A percentile compares a stretch with the other conserved stretches of the same genome.
phyloP scores from a whole-genome alignment of 2,888 invertebrate species.

The Agrenia bidenticulata region DNA sequence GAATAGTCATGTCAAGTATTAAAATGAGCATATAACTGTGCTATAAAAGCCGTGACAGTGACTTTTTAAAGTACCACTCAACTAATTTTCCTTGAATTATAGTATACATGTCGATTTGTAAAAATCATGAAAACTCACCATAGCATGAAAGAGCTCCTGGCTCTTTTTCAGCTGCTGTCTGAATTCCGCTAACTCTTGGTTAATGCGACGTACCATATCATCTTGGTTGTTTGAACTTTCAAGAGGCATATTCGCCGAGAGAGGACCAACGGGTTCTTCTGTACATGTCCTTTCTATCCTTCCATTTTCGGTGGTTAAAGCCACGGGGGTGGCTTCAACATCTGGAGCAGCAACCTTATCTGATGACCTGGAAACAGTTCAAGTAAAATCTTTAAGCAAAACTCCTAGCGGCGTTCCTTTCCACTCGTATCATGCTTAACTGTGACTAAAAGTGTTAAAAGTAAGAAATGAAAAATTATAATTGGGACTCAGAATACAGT shows the following conservation, averaged over 20 bases:
- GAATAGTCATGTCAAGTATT: too few species aligned
- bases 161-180: constrained; percentile 50
- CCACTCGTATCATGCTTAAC: too few species aligned
- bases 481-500: too few species aligned
- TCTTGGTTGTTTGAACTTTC: constrained; percentile 6
- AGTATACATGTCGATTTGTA: neutral
- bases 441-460: too few species aligned
- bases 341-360: neutral
- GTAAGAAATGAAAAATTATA: too few species aligned
- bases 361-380: neutral
- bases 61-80: too few species aligned
- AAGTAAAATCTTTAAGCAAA: too few species aligned
- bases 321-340: neutral
- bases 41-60: too few species aligned
- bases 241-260: neutral
- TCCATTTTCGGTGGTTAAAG: constrained; percentile 3
- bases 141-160: constrained; percentile 49
- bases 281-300: neutral
- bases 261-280: neutral
- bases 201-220: constrained; percentile 46
- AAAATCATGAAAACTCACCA: constrained; percentile 36
- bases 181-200: constrained; percentile 50
- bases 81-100: too few species aligned
- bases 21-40: too few species aligned
- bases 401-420: too few species aligned